A percentile compares a stretch with the other conserved stretches of the same genome.
Conservation (phyloP, 2,888 invertebrate species). For the Notodonta ziczac region DNA sequence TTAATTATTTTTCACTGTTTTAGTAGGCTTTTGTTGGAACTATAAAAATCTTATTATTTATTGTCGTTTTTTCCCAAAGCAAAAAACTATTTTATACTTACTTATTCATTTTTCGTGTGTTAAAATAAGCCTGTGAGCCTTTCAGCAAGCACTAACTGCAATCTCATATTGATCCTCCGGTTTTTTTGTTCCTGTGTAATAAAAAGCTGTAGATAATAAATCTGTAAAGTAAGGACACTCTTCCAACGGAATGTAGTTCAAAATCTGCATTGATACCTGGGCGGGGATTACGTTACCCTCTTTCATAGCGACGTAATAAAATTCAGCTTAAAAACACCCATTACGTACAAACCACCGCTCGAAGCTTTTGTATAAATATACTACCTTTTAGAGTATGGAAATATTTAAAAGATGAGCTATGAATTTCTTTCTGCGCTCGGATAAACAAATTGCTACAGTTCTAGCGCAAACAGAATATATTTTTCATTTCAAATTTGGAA, state of each 20-base stretch:
- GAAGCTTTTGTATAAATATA: constrained; percentile 50
- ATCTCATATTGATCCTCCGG: too few species aligned
- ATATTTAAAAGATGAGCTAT: constrained; percentile 42
- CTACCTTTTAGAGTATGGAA: constrained; percentile 49
- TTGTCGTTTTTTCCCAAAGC: too few species aligned
- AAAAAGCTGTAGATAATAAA: constrained; percentile 2
- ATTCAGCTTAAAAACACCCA: constrained; percentile 81
- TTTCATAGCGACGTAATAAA: constrained; percentile 81
- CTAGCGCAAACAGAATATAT: constrained; percentile 18
- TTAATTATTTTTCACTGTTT: too few species aligned
- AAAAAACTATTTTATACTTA: too few species aligned
- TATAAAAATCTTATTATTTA: too few species aligned
- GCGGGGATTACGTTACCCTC: constrained; percentile 75
- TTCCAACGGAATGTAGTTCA: constrained; percentile 58
- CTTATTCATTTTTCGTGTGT: too few species aligned
- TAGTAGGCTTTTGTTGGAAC: too few species aligned
- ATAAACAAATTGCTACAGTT: constrained; percentile 26
- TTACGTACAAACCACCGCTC: constrained; percentile 48
- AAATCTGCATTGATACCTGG: constrained; percentile 72
- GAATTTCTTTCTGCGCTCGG: constrained; percentile 29
- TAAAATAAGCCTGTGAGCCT: too few species aligned
- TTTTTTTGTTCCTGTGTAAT: neutral
- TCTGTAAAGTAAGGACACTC: constrained; percentile 24
- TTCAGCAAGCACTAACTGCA: too few species aligned
- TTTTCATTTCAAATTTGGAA: constrained; percentile 11